Base-by-base conservation (phyloP, 2,113 vertebrate species). In the Crypturellus undulatus region DNA sequence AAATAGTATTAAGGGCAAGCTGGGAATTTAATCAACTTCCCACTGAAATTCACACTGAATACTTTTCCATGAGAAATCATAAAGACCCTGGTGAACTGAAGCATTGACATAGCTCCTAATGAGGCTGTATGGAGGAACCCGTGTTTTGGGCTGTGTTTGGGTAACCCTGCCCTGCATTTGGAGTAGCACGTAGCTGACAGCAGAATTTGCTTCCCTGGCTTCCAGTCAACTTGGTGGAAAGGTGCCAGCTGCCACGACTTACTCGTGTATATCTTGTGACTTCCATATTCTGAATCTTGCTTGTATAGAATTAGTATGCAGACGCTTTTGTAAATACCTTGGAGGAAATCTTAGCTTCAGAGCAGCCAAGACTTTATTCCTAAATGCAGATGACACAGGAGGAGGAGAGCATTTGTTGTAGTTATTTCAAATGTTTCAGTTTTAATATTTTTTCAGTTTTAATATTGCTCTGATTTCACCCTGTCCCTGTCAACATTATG, bases 11-110 rank as follows among this genome's bases (percentile, higher is more conserved):
- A 89, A 65, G 60, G 20, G 43, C 43, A 47, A 54, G 38, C 28
- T 38, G 32, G 54, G 73, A 95, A 89, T 94, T 72, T 60, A 71
- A 78, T 85, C 52, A 69, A 34, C n/a, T 87, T 89, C 62, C 43
- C 59, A 13, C 62, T 72, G 78, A 93, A 94, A 93, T 82, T 72
- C 30, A 58, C 43, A 59, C 30, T 65, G 89, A 81, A 56, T 68
- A 68, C 12, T 51, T 90, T 79, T 91, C 65, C 36, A 65, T 0
- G 3, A 59, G 76, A 92, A 91, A 56, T 65, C 22, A 45, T 49
- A 40, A 58, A 58, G 54, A n/a, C n/a, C 45, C 45, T 5, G 4
- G 26, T 79, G 75, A 85, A 63, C 32, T 12, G 38, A 67, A 69
- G 9, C 15, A 30, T 63, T 79, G 17, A 24, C 36, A 12, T 58